Evolutionary conservation across 2,113 vertebrate genomes (phyloP).

Genomic region (rabbit (Oryctolagus cuniculus)): DNA sequence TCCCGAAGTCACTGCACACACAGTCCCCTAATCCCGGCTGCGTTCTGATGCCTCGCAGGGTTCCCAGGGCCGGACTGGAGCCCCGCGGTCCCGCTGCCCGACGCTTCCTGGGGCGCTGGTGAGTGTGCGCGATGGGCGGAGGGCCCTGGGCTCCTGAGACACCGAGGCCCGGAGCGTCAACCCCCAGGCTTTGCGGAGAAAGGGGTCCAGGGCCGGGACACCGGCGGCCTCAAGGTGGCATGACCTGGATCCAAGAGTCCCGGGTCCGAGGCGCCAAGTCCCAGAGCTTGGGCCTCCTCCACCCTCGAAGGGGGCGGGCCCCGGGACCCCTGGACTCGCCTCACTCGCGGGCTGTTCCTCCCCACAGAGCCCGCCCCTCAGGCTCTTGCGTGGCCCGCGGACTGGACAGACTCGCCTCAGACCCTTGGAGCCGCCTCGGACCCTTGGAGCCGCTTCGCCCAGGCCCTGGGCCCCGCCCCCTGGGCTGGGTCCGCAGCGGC

Average conservation of each 20-base stretch:
- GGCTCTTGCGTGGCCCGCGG: conserved; percentile 31
- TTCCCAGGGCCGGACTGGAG: conserved; percentile 54
- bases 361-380: conserved; percentile 62
- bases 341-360: not conserved
- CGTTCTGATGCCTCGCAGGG: not conserved
- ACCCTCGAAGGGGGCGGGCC: not conserved
- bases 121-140: conserved; percentile 1
- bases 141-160: not conserved
- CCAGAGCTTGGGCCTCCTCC: not conserved
- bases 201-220: not conserved
- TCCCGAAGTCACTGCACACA: not conserved
- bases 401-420: conserved; percentile 54
- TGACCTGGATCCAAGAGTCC: not conserved
- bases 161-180: not conserved
- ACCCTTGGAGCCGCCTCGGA: not conserved
- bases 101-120: conserved; percentile 56
- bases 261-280: not conserved
- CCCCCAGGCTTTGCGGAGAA: not conserved
- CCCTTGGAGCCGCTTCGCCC: not conserved
- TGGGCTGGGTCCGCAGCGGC: not conserved
- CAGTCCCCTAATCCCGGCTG: not conserved
- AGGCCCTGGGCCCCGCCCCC: not conserved
- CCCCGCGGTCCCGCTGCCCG: not conserved
- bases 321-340: not conserved
- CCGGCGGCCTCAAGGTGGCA: not conserved